These are phyloP conservation scores for Hyles euphorbiae DNA, from an alignment of 1,140 invertebrate species.

Conservation along the genomic window DNA sequence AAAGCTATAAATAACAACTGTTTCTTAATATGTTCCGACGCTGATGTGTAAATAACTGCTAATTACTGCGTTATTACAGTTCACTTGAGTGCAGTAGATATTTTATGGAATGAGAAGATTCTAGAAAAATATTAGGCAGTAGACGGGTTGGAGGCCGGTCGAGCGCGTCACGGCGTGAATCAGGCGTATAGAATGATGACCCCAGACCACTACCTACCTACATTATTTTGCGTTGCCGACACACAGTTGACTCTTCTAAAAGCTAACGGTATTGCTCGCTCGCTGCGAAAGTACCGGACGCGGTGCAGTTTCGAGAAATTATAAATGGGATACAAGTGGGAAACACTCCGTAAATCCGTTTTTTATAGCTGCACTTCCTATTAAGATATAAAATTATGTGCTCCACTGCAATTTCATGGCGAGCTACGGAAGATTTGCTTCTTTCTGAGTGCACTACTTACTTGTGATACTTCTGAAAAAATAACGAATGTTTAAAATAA, in stretches of 20 bases:
- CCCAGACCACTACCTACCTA: constrained; percentile 26
- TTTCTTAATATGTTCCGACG: too few relatives aligned
- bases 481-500: too few relatives aligned
- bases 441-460: too few relatives aligned
- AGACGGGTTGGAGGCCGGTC: constrained; percentile 2
- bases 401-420: too few relatives aligned
- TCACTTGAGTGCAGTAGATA: not conserved
- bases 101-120: not conserved
- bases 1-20: too few relatives aligned
- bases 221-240: constrained; percentile 27
- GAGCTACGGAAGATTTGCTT: too few relatives aligned
- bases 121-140: not conserved
- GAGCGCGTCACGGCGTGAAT: constrained; percentile 38
- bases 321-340: not conserved
- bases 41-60: too few relatives aligned
- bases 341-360: too few relatives aligned
- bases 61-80: too few relatives aligned
- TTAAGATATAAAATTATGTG: too few relatives aligned
- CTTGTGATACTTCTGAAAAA: too few relatives aligned
- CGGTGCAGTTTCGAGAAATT: constrained; percentile 16
- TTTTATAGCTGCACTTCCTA: too few relatives aligned
- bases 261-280: constrained; percentile 47
- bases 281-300: constrained; percentile 27
- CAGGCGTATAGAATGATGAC: constrained; percentile 54
- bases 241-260: constrained; percentile 36